These are phyloP conservation scores for Steinernema feltiae DNA, from an alignment of 1,140 invertebrate species.

Conservation along the genomic window DNA sequence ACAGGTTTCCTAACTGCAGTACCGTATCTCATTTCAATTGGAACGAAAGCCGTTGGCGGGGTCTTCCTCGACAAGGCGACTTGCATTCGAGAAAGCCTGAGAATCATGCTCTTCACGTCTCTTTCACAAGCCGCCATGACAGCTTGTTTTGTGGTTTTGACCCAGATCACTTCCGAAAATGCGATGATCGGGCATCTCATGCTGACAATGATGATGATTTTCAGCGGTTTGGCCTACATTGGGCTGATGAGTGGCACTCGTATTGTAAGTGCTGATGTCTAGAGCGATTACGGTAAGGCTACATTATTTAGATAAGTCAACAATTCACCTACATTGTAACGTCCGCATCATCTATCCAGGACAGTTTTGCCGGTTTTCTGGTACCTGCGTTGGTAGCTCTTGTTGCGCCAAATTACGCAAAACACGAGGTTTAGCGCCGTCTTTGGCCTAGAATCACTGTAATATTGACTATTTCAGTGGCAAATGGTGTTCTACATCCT, in stretches of 20 bases:
- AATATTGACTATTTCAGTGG: background rate
- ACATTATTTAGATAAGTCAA: background rate
- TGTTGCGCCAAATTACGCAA: background rate
- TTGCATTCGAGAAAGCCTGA: background rate
- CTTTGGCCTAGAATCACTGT: background rate
- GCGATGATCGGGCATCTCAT: background rate
- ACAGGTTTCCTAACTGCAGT: background rate
- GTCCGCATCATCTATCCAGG: background rate
- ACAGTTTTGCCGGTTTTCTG: background rate
- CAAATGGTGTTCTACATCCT: background rate
- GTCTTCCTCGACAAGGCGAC: background rate
- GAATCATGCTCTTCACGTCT: background rate
- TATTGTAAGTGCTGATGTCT: background rate
- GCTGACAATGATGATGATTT: background rate
- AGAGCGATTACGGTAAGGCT: background rate
- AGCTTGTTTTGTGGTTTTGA: background rate
- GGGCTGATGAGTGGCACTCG: background rate
- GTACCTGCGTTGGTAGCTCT: background rate
- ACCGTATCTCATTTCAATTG: background rate
- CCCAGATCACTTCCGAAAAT: background rate
- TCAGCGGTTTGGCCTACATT: slow-evolving; percentile 3
- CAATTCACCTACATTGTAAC: background rate
- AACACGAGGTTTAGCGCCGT: background rate
- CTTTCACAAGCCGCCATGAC: slow-evolving; percentile 2
- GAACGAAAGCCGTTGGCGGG: background rate